Conservation (phyloP, 2,113 vertebrate genomes). For the Acrocephalus arundinaceus region DNA sequence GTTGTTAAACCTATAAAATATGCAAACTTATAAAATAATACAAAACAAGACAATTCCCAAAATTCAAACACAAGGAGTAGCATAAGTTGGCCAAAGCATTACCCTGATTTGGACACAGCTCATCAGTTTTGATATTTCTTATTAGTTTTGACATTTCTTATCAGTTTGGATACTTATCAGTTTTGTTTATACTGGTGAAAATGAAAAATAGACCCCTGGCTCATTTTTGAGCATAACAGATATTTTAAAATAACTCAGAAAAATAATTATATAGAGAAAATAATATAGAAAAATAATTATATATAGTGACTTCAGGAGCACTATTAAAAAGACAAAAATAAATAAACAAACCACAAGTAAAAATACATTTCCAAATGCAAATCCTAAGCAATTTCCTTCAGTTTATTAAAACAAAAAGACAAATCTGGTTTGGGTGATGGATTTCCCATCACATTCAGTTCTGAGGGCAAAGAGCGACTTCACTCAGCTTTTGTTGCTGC, state of each 20-base stretch:
- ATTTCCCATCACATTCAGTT: not conserved
- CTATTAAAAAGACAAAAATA: not conserved
- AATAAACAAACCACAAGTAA: not conserved
- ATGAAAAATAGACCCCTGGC: not conserved
- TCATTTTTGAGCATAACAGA: not conserved
- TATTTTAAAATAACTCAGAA: not conserved
- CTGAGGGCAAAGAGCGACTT: not conserved
- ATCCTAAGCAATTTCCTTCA: not conserved
- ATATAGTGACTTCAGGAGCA: not conserved
- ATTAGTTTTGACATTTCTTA: not conserved
- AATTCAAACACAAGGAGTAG: not conserved
- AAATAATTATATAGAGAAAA: not conserved
- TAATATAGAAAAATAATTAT: not conserved
- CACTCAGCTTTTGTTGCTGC: not conserved
- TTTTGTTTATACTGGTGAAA: not conserved
- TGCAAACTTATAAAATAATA: fast-evolving
- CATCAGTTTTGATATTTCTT: not conserved
- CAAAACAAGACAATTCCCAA: not conserved
- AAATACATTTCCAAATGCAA: not conserved
- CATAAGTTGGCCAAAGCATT: fast-evolving
- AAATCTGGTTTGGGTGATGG: not conserved
- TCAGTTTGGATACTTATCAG: not conserved
- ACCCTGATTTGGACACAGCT: not conserved
- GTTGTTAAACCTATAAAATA: not conserved
- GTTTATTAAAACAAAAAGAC: not conserved